Evolutionary conservation across 2,888 invertebrate species (phyloP).

Genomic region (Tachystola acroxantha): DNA sequence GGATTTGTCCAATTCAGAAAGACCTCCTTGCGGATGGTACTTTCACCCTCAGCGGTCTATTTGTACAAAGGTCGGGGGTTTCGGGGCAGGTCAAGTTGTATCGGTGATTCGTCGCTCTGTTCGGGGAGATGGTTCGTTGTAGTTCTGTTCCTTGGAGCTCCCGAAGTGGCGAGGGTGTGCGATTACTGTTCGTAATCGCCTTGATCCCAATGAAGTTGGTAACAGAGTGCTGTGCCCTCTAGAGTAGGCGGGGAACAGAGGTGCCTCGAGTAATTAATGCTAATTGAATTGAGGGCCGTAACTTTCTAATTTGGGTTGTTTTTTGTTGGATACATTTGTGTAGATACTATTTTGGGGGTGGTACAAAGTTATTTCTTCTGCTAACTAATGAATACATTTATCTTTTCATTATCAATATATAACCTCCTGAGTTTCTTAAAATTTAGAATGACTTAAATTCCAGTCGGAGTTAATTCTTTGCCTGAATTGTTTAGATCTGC

Average conservation of each 20-base stretch:
- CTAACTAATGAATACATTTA: too few species aligned
- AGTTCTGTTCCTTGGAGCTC: slow-evolving; percentile 40
- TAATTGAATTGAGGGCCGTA: background rate
- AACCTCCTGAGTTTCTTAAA: too few species aligned
- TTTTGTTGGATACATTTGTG: background rate
- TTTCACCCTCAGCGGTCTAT: slow-evolving; percentile 27
- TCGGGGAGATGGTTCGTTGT: slow-evolving; percentile 43
- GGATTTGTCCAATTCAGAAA: slow-evolving; percentile 20
- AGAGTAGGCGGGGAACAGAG: slow-evolving; percentile 20
- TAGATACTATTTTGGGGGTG: background rate
- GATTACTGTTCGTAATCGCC: slow-evolving; percentile 69
- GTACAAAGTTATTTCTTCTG: too few species aligned
- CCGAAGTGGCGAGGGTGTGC: slow-evolving; percentile 59
- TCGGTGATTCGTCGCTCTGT: slow-evolving; percentile 32
- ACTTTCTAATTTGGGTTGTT: background rate
- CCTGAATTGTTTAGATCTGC: too few species aligned
- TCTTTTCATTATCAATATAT: too few species aligned
- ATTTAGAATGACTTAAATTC: too few species aligned
- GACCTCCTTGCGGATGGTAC: slow-evolving; percentile 37
- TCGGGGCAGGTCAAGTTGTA: slow-evolving; percentile 28
- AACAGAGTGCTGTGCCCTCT: slow-evolving; percentile 48
- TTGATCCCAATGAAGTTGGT: slow-evolving; percentile 70
- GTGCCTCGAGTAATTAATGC: background rate
- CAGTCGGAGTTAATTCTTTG: too few species aligned
- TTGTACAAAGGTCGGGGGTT: slow-evolving; percentile 20